Percentiles rank a stretch among this genome's conserved stretches.
phyloP scores from a whole-genome alignment of 2,797 vertebrate species.

The Jordanella pulchra region DNA sequence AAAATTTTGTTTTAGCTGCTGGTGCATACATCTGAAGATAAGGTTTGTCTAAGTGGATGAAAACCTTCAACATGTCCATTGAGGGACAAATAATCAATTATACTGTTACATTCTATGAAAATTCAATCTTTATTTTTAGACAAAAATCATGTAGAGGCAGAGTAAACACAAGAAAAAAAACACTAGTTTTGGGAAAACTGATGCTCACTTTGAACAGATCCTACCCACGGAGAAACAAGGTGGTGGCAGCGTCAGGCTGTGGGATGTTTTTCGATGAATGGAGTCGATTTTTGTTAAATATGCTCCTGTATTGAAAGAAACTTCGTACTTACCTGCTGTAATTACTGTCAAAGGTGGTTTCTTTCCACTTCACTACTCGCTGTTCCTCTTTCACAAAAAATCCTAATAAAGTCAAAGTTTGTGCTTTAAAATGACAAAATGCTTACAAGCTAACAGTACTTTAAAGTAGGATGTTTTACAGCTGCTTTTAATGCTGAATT shows the following conservation, averaged over 20 bases:
- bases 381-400: background rate
- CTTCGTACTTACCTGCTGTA: background rate
- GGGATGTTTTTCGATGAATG: background rate
- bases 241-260: background rate
- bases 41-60: too few relatives aligned
- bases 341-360: background rate
- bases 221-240: background rate
- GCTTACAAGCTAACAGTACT: background rate
- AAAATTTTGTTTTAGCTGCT: too few relatives aligned
- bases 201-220: background rate
- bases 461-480: background rate
- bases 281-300: too few relatives aligned
- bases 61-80: background rate
- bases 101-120: background rate
- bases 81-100: background rate
- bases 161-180: background rate
- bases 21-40: too few relatives aligned
- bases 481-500: background rate
- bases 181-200: background rate
- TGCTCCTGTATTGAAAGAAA: too few relatives aligned
- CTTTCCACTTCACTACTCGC: background rate
- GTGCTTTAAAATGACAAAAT: background rate
- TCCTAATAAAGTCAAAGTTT: background rate
- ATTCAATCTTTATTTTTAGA: background rate
- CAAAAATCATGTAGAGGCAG: background rate